Evolutionary conservation across 2,797 vertebrate species (phyloP).

Genomic region (Chiloscyllium punctatum): DNA sequence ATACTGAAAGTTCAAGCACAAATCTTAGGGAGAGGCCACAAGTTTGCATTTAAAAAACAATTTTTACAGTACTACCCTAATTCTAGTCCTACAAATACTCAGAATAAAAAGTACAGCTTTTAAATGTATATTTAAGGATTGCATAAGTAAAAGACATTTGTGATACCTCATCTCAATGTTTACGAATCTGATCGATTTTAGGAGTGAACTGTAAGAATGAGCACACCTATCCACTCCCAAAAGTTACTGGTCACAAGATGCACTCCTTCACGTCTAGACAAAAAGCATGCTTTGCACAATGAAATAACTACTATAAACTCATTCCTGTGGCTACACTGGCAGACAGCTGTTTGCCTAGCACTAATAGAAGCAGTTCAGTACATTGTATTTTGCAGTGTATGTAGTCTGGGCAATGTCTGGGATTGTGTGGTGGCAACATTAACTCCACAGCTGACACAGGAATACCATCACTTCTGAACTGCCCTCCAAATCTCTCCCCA

Average conservation of each 20-base stretch:
- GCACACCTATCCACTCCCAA: not conserved
- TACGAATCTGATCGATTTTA: not conserved
- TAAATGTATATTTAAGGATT: not conserved
- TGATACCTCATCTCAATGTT: not conserved
- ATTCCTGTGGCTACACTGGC: not conserved
- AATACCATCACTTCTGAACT: no score
- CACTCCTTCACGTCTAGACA: not conserved
- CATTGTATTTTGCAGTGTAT: no score
- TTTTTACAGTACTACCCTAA: not conserved
- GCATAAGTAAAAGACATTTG: no score
- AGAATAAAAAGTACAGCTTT: not conserved
- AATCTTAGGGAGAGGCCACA: not conserved
- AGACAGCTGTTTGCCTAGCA: not conserved
- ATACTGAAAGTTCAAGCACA: not conserved
- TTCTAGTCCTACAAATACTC: no score
- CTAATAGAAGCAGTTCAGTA: not conserved
- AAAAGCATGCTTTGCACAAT: no score
- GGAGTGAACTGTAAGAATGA: not conserved
- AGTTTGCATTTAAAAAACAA: not conserved
- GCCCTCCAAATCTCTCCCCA: no score
- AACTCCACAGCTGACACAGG: not conserved
- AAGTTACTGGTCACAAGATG: not conserved
- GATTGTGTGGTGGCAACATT: not conserved
- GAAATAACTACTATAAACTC: not conserved
- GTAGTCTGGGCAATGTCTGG: no score